Base-by-base conservation (phyloP, 1,140 invertebrate genomes). In the Scaptomyza montana region DNA sequence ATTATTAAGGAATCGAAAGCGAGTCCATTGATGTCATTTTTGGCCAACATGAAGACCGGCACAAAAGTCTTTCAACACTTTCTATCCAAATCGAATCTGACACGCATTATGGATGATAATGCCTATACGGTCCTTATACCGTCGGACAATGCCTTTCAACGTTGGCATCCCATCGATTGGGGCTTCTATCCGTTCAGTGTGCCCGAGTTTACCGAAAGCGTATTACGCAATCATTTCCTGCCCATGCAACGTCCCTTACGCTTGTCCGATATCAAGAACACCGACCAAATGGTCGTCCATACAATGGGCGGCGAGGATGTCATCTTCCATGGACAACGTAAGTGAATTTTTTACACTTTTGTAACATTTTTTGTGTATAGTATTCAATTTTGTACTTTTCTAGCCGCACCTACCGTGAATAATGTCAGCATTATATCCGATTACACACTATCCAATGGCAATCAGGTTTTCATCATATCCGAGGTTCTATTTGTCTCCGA, bases 131-230 rank as follows among this genome's bases (percentile, higher is more conserved):
- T 94, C 7, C 93, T 95, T 64, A 93, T 95, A 66, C 94, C 94
- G 5, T 93, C 93, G 12, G 94, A 95, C 89, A 93, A 93, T 75
- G 94, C 94, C 54, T 95, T 95, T 84, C 94, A 94, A 78, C 89
- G 94, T 62, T 95, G 94, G 94, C 94, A 95, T 90, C 94, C 94
- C 43, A 95, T 95, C 67, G 94, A 95, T 89, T 95, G 94, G 94
- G 94, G 94, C 39, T 95, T 95, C 91, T 95, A 95, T 89, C 94
- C 94, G 4, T 95, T 95, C 85, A 93, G 93, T 71, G 94, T 95
- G 36, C 93, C 93, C 9, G 94, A 95, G 79, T 95, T 95, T 77
- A 94, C 94, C 7, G 94, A 94, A 78, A 93, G 92, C 62, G 92
- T 94, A 49, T 93, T 95, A 57, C 92, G 93, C 39, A 95, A 95